Conservation (phyloP, 2,797 vertebrate species). For the Hirundo rustica region DNA sequence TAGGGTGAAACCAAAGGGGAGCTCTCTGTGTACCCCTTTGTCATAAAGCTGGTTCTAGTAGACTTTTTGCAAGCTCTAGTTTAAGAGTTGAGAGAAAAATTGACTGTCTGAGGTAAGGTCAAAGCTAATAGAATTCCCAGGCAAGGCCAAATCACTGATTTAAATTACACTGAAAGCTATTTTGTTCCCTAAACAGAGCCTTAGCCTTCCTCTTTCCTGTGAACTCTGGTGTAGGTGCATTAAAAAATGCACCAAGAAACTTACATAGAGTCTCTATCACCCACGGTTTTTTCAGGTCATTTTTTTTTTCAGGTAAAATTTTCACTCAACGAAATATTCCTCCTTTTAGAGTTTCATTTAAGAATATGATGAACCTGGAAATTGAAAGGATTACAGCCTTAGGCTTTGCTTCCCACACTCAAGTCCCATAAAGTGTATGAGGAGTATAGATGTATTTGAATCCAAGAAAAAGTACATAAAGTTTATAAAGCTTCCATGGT, state of each 20-base stretch:
- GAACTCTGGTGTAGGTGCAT: neutral
- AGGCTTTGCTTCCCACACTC: neutral
- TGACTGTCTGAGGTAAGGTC: neutral
- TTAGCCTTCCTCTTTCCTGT: neutral
- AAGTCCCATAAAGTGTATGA: neutral
- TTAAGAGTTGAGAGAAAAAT: neutral
- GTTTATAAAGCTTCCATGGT: neutral
- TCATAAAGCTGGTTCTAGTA: neutral
- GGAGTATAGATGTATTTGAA: neutral
- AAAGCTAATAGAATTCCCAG: neutral
- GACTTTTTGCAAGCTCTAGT: neutral
- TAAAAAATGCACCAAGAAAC: neutral
- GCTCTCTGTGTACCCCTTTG: fast-evolving
- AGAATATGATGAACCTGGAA: neutral
- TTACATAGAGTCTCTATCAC: neutral
- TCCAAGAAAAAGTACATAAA: neutral
- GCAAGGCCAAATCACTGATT: neutral
- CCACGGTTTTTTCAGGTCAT: fast-evolving
- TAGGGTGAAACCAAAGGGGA: neutral
- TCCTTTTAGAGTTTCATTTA: neutral
- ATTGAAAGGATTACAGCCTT: neutral
- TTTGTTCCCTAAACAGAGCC: neutral
- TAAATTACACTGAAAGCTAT: neutral
- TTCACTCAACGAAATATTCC: fast-evolving
- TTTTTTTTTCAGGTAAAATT: neutral